These are phyloP conservation scores for Adela reaumurella DNA, from an alignment of 2,888 invertebrate genomes.

Conservation along the genomic window DNA sequence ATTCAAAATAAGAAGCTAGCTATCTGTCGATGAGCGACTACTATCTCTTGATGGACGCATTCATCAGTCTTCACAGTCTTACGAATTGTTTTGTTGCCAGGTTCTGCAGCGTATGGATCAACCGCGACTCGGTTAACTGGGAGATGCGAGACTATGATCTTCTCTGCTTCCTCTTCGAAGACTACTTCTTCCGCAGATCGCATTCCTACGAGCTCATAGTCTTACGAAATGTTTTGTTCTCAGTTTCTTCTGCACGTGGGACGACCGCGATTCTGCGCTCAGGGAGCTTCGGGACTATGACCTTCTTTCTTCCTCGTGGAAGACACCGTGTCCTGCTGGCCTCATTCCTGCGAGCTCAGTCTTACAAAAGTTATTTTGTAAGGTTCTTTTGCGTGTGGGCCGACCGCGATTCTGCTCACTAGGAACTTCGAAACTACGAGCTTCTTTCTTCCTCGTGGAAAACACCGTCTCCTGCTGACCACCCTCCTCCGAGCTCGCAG, in stretches of 20 bases:
- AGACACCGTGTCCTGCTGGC: too few species aligned
- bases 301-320: constrained; percentile 75
- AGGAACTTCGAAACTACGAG: background rate
- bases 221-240: constrained; percentile 5
- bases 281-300: constrained; percentile 62
- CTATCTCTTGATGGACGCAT: too few species aligned
- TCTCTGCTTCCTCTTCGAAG: constrained; percentile 7
- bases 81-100: too few species aligned
- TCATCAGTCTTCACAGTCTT: too few species aligned
- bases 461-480: background rate
- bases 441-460: constrained; percentile 8
- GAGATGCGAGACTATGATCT: background rate
- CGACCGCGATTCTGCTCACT: too few species aligned
- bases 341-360: too few species aligned
- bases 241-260: constrained; percentile 68
- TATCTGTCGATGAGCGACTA: too few species aligned
- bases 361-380: too few species aligned
- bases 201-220: background rate
- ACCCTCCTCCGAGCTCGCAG: background rate
- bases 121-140: too few species aligned
- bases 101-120: too few species aligned
- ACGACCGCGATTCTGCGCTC: constrained; percentile 55
- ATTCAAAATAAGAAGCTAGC: too few species aligned
- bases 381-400: too few species aligned
- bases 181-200: background rate